Base-by-base conservation (phyloP, 1,140 invertebrate genomes). In the Dendroctonus valens region DNA sequence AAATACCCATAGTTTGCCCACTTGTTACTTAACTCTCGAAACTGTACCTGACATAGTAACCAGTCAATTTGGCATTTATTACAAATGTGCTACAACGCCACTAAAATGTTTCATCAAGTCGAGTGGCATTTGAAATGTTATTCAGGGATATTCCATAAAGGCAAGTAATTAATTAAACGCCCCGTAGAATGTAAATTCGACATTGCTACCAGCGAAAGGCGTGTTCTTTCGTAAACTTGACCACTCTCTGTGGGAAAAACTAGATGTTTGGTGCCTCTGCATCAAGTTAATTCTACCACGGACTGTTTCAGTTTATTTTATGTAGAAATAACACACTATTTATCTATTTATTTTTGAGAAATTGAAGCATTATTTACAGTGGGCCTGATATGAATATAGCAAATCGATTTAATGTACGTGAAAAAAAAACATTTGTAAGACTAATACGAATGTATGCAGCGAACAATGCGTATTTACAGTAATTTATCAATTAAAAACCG, bases 171-270 rank as follows among this genome's bases (percentile, higher is more conserved):
- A 52, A 26, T 52, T 52, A 58, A 58, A 58, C 41, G 41, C 55
- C 55, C 55, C 14, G 55, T 58, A 48, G 15, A 59, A 49, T 49
- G 50, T 26, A 26, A 58, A 58, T 58, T 58, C 42, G 40, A 26
- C 38, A 49, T n/a, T 59, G 58, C 58, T 48, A 48, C 11, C 26
- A 37, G 15, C n/a, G 38, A 58, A 58, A 58, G 44, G 58, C 58
- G 58, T 59, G 57, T 37, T 59, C 41, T 59, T 59, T 59, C 58
- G 58, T 49, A 59, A 59, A 59, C 58, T 59, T 59, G 58, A 59
- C 58, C 58, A 59, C n/a, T 49, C 58, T 26, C 58, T 42, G 41
- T 59, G 42, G 44, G 58, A 59, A 59, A 58, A 48, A 48, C 46
- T 48, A 11, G 11, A 48, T 11, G 46, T 48, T 52, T 52, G 9